Conservation (phyloP, 2,888 invertebrate species). For the Melanophora roralis region DNA sequence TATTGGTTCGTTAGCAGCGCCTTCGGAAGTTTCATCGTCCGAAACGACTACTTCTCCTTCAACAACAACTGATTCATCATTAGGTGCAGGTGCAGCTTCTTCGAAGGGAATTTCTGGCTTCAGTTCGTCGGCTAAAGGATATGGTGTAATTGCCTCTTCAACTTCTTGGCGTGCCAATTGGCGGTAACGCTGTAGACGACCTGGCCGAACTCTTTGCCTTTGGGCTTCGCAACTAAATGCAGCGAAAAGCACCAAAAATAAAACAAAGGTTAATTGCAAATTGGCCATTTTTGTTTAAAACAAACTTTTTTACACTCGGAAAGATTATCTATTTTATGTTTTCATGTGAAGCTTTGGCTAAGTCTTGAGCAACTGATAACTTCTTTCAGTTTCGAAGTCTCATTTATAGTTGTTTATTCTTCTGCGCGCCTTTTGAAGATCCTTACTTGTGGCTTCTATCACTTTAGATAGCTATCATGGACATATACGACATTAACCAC, state of each 20-base stretch:
- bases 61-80: conserved; percentile 50
- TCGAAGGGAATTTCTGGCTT: conserved; percentile 61
- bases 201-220: conserved; percentile 50
- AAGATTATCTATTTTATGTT: neutral
- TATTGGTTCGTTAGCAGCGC: conserved; percentile 62
- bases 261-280: conserved; percentile 64
- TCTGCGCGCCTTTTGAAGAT: conserved; percentile 31
- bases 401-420: conserved; percentile 50
- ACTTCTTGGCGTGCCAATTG: conserved; percentile 61
- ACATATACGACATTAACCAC: conserved; percentile 38
- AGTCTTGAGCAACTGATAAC: conserved; percentile 50
- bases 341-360: conserved; percentile 39
- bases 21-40: conserved; percentile 40
- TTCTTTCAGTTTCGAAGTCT: conserved; percentile 6
- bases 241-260: conserved; percentile 63
- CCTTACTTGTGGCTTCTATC: conserved; percentile 51
- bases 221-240: conserved; percentile 43
- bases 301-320: conserved; percentile 8
- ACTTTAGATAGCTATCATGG: conserved; percentile 54
- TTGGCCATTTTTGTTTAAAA: conserved; percentile 67
- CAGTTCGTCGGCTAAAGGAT: conserved; percentile 62
- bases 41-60: conserved; percentile 29
- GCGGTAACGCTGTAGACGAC: conserved; percentile 51
- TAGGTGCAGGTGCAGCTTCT: conserved; percentile 40
- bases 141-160: conserved; percentile 56